Base-by-base conservation (phyloP, 2,888 invertebrate species). In the Pogonocherus hispidulus region DNA sequence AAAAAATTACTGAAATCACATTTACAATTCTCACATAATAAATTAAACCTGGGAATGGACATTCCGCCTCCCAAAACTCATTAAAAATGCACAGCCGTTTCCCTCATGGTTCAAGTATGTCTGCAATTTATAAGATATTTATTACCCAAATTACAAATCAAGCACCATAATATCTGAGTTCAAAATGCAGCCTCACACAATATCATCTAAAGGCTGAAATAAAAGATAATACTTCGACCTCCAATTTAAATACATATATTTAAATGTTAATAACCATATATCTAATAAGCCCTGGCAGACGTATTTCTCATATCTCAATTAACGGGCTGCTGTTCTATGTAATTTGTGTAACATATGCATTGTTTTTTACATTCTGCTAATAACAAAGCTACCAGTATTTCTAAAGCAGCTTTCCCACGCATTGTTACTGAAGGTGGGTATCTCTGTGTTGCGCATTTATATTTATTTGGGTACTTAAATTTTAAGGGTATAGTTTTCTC, bases 271-370 rank as follows among this genome's bases (percentile, higher is more conserved):
- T 51, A 51, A 51, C 23, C 9, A 11, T 22, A 49, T 51, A 23
- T 51, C 22, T 23, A 51, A 6, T 14, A 51, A 22, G 23, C 23
- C 14, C 23, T 22, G 23, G 49, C 49, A 23, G 23, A 51, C n/a
- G n/a, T 51, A 22, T 16, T 32, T 52, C 52, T 18, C 19, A 52
- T 18, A n/a, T 27, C 52, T 27, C 19, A 52, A 52, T 52, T 32
- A 52, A 52, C 16, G 20, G 32, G 27, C 16, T 16, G 18, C 32
- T 14, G 19, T 52, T 32, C 32, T 6, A 52, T 18, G 32, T 18
- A 18, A 52, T 52, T 52, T 52, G 52, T 32, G 52, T 32, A 35
- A 32, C 32, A 14, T n/a, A n/a, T 6, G 32, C 52, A 52, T 52
- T 52, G 52, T 52, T 32, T 20, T 32, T 52, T 27, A 5, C 41